These are phyloP conservation scores for Dipodomys merriami DNA, from an alignment of 2,113 vertebrate genomes.

Conservation along the genomic window DNA sequence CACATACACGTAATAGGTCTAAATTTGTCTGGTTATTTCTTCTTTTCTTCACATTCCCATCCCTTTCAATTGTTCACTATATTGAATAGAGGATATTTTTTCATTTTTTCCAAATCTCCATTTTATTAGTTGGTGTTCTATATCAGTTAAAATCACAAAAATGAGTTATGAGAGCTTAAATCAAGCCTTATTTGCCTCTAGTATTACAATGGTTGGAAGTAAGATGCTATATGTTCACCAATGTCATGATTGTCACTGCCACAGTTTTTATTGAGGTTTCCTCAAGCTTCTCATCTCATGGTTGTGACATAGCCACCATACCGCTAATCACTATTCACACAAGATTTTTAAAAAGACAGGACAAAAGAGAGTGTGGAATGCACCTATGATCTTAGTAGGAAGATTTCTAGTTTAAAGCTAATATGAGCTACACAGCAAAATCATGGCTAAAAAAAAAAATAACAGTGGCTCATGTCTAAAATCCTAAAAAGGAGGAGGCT, in stretches of 20 bases:
- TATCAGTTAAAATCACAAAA: neutral
- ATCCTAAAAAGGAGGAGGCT: no score
- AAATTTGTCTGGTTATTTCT: neutral
- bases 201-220: neutral
- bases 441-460: no score
- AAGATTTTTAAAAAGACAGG: neutral
- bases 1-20: neutral
- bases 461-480: no score
- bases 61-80: neutral
- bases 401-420: neutral
- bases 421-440: no score
- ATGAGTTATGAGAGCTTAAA: neutral
- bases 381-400: neutral
- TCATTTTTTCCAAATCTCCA: neutral
- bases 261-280: neutral
- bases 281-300: neutral
- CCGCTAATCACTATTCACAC: neutral
- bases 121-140: constrained; percentile 27
- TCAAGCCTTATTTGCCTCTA: constrained; percentile 33
- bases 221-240: neutral
- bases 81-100: neutral
- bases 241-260: neutral
- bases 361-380: neutral
- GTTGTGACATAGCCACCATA: neutral
- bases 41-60: constrained; percentile 12